phyloP scores from a whole-genome alignment of 2,113 vertebrate genomes.

The Indicator maculatus region DNA sequence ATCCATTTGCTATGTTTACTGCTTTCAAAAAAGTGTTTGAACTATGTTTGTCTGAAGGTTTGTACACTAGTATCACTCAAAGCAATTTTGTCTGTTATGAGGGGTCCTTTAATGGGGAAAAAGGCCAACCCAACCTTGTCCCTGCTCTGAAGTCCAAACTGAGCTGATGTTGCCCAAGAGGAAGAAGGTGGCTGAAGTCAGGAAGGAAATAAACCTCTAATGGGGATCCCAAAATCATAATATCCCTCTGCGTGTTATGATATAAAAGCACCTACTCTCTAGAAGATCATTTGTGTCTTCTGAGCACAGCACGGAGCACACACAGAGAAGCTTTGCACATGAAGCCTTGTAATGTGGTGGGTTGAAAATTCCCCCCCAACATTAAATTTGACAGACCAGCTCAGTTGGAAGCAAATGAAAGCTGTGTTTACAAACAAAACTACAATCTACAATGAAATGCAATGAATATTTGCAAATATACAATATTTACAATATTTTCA shows the following conservation, averaged over 20 bases:
- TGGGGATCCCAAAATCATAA: background rate
- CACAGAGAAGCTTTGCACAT: background rate
- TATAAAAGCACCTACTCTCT: background rate
- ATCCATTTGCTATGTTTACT: background rate
- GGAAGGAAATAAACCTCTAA: background rate
- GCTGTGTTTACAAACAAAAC: too few relatives aligned
- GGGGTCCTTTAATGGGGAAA: rapidly evolving
- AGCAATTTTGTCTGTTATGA: background rate
- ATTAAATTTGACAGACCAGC: too few relatives aligned
- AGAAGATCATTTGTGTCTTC: background rate
- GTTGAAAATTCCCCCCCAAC: too few relatives aligned
- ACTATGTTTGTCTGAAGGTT: background rate
- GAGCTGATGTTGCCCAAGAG: background rate
- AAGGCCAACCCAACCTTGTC: background rate
- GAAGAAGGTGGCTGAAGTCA: background rate
- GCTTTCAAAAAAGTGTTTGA: background rate
- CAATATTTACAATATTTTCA: too few relatives aligned
- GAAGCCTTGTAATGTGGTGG: background rate
- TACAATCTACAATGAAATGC: too few relatives aligned
- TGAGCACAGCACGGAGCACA: background rate
- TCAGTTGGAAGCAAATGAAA: too few relatives aligned
- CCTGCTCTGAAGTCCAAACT: background rate
- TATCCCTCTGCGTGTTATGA: background rate
- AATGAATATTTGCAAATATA: too few relatives aligned
- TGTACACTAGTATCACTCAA: background rate